Percentiles rank a stretch among this genome's conserved stretches.
Conservation (phyloP, 2,888 invertebrate genomes). For the Agrypnus murinus region DNA sequence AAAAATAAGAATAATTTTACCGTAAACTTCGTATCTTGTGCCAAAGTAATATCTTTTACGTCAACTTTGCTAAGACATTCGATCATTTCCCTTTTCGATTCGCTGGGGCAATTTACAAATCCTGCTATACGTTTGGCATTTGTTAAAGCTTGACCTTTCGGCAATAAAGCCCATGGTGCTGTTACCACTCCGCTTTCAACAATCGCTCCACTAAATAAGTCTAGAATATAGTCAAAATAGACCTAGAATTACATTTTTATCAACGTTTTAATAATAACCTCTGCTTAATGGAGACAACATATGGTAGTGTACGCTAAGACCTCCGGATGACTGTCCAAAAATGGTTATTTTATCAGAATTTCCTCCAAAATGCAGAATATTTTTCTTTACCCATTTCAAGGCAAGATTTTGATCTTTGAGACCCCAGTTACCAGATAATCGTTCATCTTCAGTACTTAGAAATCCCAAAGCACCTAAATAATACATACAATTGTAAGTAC, state of each 20-base stretch:
- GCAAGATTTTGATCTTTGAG: no score
- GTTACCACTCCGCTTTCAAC: slow-evolving; percentile 84
- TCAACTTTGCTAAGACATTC: no score
- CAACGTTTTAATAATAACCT: no score
- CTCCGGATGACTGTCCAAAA: slow-evolving; percentile 70
- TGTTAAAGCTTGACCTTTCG: not conserved
- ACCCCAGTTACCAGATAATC: no score
- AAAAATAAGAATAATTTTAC: not conserved
- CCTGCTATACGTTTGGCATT: slow-evolving; percentile 78
- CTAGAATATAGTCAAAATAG: slow-evolving; percentile 20
- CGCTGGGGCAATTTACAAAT: slow-evolving; percentile 78
- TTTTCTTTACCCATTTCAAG: no score
- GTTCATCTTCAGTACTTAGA: no score
- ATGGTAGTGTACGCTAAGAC: slow-evolving; percentile 69
- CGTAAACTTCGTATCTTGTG: no score
- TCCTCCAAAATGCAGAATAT: slow-evolving; percentile 68
- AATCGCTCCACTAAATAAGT: slow-evolving; percentile 73
- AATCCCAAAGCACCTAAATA: slow-evolving; percentile 68
- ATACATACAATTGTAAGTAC: slow-evolving; percentile 17
- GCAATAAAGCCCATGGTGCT: not conserved
- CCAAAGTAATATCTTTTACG: no score
- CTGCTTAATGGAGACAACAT: slow-evolving; percentile 68
- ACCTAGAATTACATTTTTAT: no score
- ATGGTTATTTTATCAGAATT: slow-evolving; percentile 67
- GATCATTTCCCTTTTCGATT: no score